These are phyloP conservation scores for Dryadula phaetusa DNA, from an alignment of 2,888 invertebrate genomes.

Conservation along the genomic window DNA sequence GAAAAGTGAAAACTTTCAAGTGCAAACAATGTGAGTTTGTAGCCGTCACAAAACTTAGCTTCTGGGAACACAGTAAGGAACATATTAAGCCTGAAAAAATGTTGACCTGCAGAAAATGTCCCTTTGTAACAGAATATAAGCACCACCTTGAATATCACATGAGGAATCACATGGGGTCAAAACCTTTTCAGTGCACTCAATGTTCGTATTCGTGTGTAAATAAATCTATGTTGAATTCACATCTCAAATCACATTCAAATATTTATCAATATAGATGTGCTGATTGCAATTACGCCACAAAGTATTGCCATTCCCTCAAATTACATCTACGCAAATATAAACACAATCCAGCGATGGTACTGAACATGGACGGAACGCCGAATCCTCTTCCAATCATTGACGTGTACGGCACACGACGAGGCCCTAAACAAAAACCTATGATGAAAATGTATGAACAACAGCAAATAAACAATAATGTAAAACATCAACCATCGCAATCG, in stretches of 20 bases:
- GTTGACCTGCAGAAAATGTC: constrained; percentile 95
- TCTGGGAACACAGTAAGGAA: constrained; percentile 95
- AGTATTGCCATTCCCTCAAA: constrained; percentile 99
- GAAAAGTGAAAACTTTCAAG: constrained; percentile 94
- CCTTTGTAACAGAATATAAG: constrained; percentile 99
- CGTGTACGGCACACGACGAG: constrained; percentile 94
- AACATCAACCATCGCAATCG: constrained; percentile 60
- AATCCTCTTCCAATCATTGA: constrained; percentile 95
- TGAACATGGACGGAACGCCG: constrained; percentile 94
- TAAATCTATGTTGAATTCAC: constrained; percentile 99
- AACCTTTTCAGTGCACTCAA: constrained; percentile 96
- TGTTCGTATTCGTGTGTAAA: constrained; percentile 97
- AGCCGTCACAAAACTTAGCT: constrained; percentile 94
- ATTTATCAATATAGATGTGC: constrained; percentile 96
- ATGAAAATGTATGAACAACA: constrained; percentile 72
- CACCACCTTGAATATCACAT: constrained; percentile 99
- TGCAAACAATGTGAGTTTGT: constrained; percentile 96
- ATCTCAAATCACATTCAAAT: constrained; percentile 97
- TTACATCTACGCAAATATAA: constrained; percentile 96
- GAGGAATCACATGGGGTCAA: constrained; percentile 96
- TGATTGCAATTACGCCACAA: constrained; percentile 97
- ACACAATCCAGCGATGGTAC: constrained; percentile 95
- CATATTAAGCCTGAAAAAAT: constrained; percentile 98
- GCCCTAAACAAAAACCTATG: constrained; percentile 88
- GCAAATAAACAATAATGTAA: constrained; percentile 56